Percentiles rank a stretch among this genome's conserved stretches.
Conservation (phyloP, 2,888 invertebrate genomes). For the Pachymerium ferrugineum region DNA sequence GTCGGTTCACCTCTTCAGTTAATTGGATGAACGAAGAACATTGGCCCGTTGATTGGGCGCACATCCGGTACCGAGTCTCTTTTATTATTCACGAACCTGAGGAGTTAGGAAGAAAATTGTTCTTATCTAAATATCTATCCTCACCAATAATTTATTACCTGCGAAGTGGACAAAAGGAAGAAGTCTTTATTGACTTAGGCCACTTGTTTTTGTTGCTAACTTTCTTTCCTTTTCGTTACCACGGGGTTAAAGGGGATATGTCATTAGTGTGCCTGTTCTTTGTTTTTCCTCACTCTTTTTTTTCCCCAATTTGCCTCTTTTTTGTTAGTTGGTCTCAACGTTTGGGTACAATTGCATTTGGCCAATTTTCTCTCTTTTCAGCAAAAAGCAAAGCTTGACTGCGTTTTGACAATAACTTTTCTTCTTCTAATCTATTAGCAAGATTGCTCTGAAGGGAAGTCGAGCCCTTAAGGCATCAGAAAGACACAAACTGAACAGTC, state of each 20-base stretch:
- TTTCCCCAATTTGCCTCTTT: too few relatives aligned
- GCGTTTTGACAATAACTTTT: conserved; percentile 19
- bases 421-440: background rate
- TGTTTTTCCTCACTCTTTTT: background rate
- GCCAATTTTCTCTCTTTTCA: conserved; percentile 12
- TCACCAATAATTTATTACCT: background rate
- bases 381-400: conserved; percentile 6
- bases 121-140: background rate
- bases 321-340: background rate
- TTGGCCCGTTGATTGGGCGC: conserved; percentile 13
- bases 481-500: too few relatives aligned
- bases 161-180: background rate
- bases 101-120: background rate
- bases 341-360: background rate
- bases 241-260: background rate
- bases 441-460: too few relatives aligned
- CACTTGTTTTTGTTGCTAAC: background rate
- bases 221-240: background rate
- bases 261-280: background rate
- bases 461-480: too few relatives aligned
- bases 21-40: background rate
- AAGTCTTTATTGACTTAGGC: conserved; percentile 16
- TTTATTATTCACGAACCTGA: conserved; percentile 1
- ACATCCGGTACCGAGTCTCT: background rate
- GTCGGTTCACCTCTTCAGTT: conserved; percentile 1